phyloP scores from a whole-genome alignment of 2,113 vertebrate species.

The Bettongia penicillata region DNA sequence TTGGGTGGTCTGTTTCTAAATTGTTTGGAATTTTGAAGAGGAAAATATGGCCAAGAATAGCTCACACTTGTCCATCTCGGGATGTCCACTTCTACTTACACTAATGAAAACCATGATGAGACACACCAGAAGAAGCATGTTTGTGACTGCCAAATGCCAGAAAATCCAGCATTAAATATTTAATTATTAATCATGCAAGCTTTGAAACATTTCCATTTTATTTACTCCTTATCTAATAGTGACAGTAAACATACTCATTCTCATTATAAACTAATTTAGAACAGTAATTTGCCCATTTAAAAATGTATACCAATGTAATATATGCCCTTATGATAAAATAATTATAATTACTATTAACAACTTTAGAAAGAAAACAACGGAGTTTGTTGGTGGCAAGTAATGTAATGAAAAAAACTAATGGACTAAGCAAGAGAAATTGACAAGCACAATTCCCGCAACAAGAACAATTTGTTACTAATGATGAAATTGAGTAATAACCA shows the following conservation, averaged over 20 bases:
- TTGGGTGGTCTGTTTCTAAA: background rate
- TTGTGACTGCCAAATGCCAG: background rate
- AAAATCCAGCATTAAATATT: constrained; percentile 10
- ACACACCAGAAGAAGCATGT: background rate
- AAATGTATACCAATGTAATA: constrained; percentile 28
- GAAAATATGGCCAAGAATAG: background rate
- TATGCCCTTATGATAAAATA: constrained; percentile 59
- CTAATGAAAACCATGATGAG: constrained; percentile 32
- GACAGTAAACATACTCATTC: constrained; percentile 58
- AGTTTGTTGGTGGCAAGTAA: constrained; percentile 59
- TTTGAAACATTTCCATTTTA: constrained; percentile 60
- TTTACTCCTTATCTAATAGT: constrained; percentile 55
- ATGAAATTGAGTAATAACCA: constrained; percentile 74
- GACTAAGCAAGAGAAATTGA: constrained; percentile 66
- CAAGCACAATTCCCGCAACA: constrained; percentile 42
- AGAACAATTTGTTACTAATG: constrained; percentile 73
- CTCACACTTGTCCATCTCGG: background rate
- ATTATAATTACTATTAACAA: constrained; percentile 64
- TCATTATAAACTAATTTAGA: constrained; percentile 69
- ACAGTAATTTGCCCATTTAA: constrained; percentile 67
- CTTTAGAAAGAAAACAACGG: constrained; percentile 55
- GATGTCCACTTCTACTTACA: background rate
- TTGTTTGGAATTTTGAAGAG: background rate
- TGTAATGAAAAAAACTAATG: constrained; percentile 53
- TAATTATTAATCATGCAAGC: constrained; percentile 62